Conservation (phyloP, 2,113 vertebrate species). For the zebrafish (Danio rerio) region DNA sequence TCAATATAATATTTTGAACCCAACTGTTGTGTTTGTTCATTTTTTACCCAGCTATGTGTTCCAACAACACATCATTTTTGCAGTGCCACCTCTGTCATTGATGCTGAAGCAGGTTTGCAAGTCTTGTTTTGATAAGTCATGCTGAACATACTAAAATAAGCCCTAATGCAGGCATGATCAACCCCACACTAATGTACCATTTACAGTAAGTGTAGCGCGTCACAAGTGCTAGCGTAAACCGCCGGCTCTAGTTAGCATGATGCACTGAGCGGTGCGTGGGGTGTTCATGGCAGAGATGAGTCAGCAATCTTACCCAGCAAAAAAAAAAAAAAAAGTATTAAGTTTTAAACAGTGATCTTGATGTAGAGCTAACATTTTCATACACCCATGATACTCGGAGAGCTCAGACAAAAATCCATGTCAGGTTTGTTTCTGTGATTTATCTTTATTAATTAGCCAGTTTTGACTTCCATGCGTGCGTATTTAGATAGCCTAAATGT, state of each 20-base stretch:
- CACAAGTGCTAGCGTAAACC: slow-evolving; percentile 59
- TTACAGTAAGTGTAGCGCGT: slow-evolving; percentile 76
- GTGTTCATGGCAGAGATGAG: slow-evolving; percentile 73
- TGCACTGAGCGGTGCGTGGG: slow-evolving; percentile 59
- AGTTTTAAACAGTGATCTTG: slow-evolving; percentile 14
- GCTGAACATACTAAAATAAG: slow-evolving; percentile 28
- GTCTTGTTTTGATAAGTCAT: background rate
- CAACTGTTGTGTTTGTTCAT: no score
- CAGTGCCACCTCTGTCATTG: no score
- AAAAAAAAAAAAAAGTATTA: slow-evolving; percentile 44
- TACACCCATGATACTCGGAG: background rate
- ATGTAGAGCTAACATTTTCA: slow-evolving; percentile 21
- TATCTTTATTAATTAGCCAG: slow-evolving; percentile 2
- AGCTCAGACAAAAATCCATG: background rate
- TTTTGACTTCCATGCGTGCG: background rate
- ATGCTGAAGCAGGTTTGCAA: background rate
- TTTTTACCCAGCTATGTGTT: background rate
- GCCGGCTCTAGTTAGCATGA: slow-evolving; percentile 63
- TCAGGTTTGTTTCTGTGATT: background rate
- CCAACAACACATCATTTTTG: background rate
- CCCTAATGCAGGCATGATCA: slow-evolving; percentile 21
- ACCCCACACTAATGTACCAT: slow-evolving; percentile 35
- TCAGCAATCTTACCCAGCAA: slow-evolving; percentile 67
- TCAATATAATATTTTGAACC: no score
- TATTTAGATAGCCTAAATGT: background rate